Base-by-base conservation (phyloP, 2,888 invertebrate species). In the Diaphora mendica region DNA sequence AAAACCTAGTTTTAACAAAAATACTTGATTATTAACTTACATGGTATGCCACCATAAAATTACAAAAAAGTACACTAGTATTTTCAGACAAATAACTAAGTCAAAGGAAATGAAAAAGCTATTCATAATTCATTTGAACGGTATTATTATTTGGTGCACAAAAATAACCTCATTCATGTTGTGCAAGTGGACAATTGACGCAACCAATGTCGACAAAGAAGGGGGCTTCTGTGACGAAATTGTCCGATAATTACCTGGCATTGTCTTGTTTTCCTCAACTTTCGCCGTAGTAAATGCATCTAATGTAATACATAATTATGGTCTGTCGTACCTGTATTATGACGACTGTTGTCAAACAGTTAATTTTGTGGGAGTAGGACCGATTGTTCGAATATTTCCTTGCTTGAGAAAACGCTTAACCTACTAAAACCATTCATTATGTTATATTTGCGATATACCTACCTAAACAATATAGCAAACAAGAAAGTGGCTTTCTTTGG, bases 191-290 rank as follows among this genome's bases (percentile, higher is more conserved):
- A 39, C 51, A 73, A 78, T 76, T 67, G 76, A 67, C 77, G 81
- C 79, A 69, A 73, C 77, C 23, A 72, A 65, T n/a, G 75, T 80
- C 83, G 83, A n/a, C n/a, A 55, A 23, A 55, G 51, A 55, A 51
- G 23, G 23, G 8, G 23, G 8, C 87, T 80, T 73, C 74, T 74
- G 80, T 91, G 91, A 89, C 87, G 86, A 91, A 90, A 91, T 91
- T 87, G 85, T 59, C 84, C 84, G 85, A 87, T 89, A 86, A 84
- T 82, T 73, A 71, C 76, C 71, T 39, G 73, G 80, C 85, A 89
- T 89, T 91, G 90, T 90, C 80, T 89, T 69, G 79, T 89, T 90
- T 91, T 88, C 89, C 86, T 86, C 76, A 70, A 82, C 91, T 92
- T 91, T 90, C 91, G 86, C 89, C 73, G 48, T 8, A 48, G 71